A percentile compares a stretch with the other conserved stretches of the same genome.
Conservation (phyloP, 2,888 invertebrate species). For the Morinoia aosen region DNA sequence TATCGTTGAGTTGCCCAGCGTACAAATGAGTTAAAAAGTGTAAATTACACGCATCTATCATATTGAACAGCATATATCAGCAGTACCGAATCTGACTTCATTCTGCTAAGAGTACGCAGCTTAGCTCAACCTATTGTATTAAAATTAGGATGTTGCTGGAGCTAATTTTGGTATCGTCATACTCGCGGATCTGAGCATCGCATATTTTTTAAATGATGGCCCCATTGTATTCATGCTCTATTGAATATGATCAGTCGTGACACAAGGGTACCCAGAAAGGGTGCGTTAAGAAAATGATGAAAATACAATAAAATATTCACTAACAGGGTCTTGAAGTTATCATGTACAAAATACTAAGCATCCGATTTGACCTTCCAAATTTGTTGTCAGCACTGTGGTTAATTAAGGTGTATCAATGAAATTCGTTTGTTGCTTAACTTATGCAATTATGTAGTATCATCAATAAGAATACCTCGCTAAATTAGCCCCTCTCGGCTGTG, state of each 20-base stretch:
- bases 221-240: neutral
- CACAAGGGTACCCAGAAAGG: neutral
- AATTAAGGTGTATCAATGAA: too few relatives aligned
- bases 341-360: too few relatives aligned
- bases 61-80: neutral
- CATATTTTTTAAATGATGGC: neutral
- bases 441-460: too few relatives aligned
- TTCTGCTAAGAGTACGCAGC: neutral
- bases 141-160: neutral
- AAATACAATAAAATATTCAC: neutral
- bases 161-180: neutral
- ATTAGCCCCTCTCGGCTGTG: too few relatives aligned
- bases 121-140: neutral
- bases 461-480: too few relatives aligned
- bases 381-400: too few relatives aligned
- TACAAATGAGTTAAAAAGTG: neutral
- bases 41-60: neutral
- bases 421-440: too few relatives aligned
- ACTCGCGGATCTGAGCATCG: neutral
- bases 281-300: neutral
- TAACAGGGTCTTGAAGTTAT: neutral
- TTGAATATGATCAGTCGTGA: neutral
- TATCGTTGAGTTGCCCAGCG: neutral
- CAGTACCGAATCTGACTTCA: neutral
- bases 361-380: too few relatives aligned